phyloP scores from a whole-genome alignment of 2,113 vertebrate genomes.

The Sphaerodactylus townsendi region DNA sequence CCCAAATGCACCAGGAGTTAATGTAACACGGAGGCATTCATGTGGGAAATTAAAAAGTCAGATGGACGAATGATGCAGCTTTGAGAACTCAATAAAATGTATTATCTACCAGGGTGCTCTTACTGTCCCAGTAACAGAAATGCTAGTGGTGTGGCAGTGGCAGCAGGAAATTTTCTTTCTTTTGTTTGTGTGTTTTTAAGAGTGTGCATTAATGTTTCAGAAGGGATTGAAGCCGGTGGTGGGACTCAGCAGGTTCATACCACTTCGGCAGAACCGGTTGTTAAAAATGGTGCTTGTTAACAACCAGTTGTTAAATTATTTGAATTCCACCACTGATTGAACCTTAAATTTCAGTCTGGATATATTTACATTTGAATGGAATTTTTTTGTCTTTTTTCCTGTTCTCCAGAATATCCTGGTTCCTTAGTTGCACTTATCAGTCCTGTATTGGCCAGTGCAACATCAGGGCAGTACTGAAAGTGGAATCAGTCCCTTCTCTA shows the following conservation, averaged over 20 bases:
- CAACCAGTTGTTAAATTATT: no score
- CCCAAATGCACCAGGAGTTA: conserved; percentile 45
- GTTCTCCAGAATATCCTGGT: conserved; percentile 28
- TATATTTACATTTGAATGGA: conserved; percentile 28
- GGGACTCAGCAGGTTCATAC: no score
- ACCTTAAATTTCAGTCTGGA: conserved; percentile 41
- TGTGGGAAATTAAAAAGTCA: conserved; percentile 73
- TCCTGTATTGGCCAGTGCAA: neutral
- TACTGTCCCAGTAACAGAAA: conserved; percentile 49
- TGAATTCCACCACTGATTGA: no score
- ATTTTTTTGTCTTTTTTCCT: conserved; percentile 1
- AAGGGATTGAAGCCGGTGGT: no score
- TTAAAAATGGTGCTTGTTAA: no score
- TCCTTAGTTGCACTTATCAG: conserved; percentile 15
- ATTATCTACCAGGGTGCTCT: conserved; percentile 50
- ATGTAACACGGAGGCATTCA: conserved; percentile 59
- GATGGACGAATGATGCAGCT: conserved; percentile 60
- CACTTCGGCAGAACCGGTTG: no score
- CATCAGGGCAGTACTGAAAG: neutral
- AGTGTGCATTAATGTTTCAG: conserved; percentile 40
- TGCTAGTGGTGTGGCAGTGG: conserved; percentile 43
- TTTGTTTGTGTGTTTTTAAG: conserved; percentile 12
- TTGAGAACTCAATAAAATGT: conserved; percentile 63
- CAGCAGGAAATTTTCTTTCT: conserved; percentile 37
- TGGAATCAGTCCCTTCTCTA: conserved; percentile 6